phyloP scores from a whole-genome alignment of 2,888 invertebrate species.

The Chrysolina americana region DNA sequence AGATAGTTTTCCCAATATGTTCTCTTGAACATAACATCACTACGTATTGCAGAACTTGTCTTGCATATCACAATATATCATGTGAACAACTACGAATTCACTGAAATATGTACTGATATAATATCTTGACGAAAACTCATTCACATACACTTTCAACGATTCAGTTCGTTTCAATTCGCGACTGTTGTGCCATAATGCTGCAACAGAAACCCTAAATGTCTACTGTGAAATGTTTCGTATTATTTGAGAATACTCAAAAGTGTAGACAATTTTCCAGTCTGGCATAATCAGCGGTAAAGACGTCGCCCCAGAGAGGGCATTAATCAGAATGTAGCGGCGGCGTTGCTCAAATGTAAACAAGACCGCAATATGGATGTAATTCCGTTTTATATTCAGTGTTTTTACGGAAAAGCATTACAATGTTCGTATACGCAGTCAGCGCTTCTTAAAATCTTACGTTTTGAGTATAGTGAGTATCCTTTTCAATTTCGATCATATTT shows the following conservation, averaged over 20 bases:
- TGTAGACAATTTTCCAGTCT: slow-evolving; percentile 25
- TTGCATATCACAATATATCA: too few relatives aligned
- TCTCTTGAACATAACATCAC: too few relatives aligned
- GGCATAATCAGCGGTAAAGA: slow-evolving; percentile 28
- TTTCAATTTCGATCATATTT: too few relatives aligned
- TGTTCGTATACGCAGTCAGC: not conserved
- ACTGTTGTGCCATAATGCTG: not conserved
- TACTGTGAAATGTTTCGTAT: not conserved
- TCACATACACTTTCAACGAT: not conserved
- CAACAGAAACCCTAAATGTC: not conserved
- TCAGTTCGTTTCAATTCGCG: not conserved
- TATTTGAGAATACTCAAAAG: slow-evolving; percentile 13
- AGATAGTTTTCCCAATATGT: too few relatives aligned
- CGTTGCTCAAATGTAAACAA: slow-evolving; percentile 52
- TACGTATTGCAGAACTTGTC: too few relatives aligned
- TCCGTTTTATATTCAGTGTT: slow-evolving; percentile 50
- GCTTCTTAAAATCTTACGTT: not conserved
- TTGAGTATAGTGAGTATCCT: too few relatives aligned
- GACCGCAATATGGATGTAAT: slow-evolving; percentile 51
- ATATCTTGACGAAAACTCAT: too few relatives aligned
- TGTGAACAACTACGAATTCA: too few relatives aligned
- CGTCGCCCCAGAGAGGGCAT: slow-evolving; percentile 44
- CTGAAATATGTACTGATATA: too few relatives aligned
- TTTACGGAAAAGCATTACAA: slow-evolving; percentile 2
- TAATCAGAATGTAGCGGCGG: slow-evolving; percentile 48